Evolutionary conservation across 2,888 invertebrate species (phyloP), one percentile per base, ranked within the genome.

Genomic region (Eubasilissa splendida): DNA sequence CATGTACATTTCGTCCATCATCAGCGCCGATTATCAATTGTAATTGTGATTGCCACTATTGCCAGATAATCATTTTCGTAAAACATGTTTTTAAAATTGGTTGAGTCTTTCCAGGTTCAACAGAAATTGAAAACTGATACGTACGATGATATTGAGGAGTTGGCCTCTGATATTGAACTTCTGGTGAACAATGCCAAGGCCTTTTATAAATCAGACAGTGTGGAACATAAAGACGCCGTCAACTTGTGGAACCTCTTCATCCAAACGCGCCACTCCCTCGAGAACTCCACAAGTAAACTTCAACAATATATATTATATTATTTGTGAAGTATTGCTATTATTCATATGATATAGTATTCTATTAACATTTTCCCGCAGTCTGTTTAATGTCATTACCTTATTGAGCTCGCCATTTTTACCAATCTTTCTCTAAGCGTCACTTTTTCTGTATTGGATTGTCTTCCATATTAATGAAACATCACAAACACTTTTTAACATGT

Each of bases 91-190:
- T 22, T 22, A 42, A 42, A 42, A 42, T 42, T 42, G 42, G 33
- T 31, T 50, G 33, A 65, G 9, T 53, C n/a, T 56, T 79, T 63
- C 4, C 85, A 93, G 89, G 97, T 99, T 3, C 98, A 99, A 88
- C 98, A 98, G 87, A 99, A 99, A 88, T 89, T 99, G 10, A 98
- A 98, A 92, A 98, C 97, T 0, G 99, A 99, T 85, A 98, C 98
- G 77, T 99, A 99, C 88, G 95, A 96, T 85, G 97, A 97, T 87
- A 92, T 99, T 84, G 97, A 98, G 53, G 97, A 98, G 86, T 90
- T 99, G 82, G 94, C 96, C 59, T 92, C 93, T 9, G 99, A 99
- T 87, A 93, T 99, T 84, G 96, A 97, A 86, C 91, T 98, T 56
- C 92, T 99, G 85, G 95, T 98, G 52, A 96, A 94, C 85, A 99